Evolutionary conservation across 2,888 invertebrate genomes (phyloP).

Genomic region (Tetanocera ferruginea): DNA sequence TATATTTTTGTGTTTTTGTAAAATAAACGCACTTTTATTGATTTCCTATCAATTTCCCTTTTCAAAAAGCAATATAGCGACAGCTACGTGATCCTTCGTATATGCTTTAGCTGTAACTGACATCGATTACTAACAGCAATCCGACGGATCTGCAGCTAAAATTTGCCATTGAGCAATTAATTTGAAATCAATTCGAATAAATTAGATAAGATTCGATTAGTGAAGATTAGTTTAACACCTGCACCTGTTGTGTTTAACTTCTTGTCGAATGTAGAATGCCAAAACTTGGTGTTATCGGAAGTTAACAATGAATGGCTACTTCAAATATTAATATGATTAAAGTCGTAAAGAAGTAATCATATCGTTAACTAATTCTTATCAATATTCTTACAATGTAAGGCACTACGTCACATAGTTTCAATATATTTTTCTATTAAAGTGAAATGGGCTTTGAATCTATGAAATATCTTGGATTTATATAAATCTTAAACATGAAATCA

Average conservation of each 20-base stretch:
- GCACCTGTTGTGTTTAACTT: not conserved
- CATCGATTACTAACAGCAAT: not conserved
- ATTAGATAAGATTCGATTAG: constrained; percentile 30
- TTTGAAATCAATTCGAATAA: not conserved
- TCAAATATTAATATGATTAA: no score
- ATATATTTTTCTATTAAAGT: no score
- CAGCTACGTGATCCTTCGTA: not conserved
- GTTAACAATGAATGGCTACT: no score
- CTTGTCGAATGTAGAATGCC: not conserved
- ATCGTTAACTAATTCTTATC: no score
- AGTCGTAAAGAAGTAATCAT: no score
- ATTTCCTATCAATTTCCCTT: not conserved
- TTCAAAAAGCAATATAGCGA: not conserved
- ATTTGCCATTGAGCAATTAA: not conserved
- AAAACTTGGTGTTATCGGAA: no score
- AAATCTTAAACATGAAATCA: no score
- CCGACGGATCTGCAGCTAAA: not conserved
- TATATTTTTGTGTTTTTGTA: not conserved
- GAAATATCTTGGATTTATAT: no score
- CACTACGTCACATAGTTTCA: no score
- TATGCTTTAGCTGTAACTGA: not conserved
- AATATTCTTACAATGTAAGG: no score
- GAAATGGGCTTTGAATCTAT: no score
- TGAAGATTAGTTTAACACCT: constrained; percentile 36
- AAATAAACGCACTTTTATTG: not conserved